phyloP scores from a whole-genome alignment of 2,113 vertebrate species.

The Scalopus aquaticus region DNA sequence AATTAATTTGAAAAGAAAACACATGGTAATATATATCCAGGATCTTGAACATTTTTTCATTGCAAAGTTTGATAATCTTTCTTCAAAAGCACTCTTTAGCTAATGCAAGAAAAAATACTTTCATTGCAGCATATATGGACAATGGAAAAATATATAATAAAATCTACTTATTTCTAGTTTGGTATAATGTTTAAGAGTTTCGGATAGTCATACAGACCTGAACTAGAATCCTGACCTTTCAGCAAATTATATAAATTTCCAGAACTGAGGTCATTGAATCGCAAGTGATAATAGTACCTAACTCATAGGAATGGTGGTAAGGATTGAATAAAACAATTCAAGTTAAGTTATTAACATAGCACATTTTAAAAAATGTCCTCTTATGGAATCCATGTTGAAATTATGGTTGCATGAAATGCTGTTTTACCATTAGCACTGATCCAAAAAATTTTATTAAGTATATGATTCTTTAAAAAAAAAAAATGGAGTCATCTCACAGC shows the following conservation, averaged over 20 bases:
- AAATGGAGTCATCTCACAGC: no score
- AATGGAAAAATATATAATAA: background rate
- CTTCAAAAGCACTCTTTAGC: background rate
- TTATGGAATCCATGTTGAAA: background rate
- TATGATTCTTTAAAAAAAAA: no score
- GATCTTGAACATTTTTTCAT: background rate
- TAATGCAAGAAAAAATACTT: background rate
- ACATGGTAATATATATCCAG: background rate
- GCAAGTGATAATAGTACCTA: background rate
- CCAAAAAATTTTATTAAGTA: background rate
- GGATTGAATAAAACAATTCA: background rate
- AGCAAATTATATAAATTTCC: background rate
- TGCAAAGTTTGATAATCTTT: background rate
- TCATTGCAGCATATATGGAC: background rate
- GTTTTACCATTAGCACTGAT: background rate
- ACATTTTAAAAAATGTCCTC: background rate
- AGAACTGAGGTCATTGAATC: background rate
- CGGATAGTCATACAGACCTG: background rate
- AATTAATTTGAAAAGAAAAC: background rate
- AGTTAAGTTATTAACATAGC: background rate
- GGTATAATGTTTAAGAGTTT: background rate
- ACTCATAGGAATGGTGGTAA: background rate
- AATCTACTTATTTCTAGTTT: background rate
- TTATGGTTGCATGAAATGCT: background rate
- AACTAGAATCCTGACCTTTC: background rate